Percentiles rank a stretch among this genome's conserved stretches.
phyloP scores from a whole-genome alignment of 2,888 invertebrate genomes.

The Ramazzottius varieornatus region DNA sequence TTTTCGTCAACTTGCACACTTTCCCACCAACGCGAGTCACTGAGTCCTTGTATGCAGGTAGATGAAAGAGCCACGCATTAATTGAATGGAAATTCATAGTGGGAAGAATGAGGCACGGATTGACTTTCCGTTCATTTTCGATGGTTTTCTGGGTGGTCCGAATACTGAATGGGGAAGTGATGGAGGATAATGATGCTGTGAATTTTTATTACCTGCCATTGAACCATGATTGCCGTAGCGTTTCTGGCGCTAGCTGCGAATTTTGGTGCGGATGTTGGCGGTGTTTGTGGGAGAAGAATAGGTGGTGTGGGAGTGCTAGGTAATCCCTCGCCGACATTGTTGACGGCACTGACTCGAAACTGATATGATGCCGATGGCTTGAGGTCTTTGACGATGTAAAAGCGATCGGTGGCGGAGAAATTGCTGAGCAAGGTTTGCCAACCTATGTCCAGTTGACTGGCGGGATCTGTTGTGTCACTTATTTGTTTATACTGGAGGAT shows the following conservation, averaged over 20 bases:
- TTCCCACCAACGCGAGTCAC: too few species aligned
- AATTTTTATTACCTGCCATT: slow-evolving; percentile 42
- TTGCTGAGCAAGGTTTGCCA: slow-evolving; percentile 3
- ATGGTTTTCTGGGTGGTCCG: too few species aligned
- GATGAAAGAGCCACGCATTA: too few species aligned
- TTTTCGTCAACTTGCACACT: too few species aligned
- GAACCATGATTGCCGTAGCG: slow-evolving; percentile 76
- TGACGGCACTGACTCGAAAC: slow-evolving; percentile 84
- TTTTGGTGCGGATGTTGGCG: slow-evolving; percentile 8
- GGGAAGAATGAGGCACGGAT: too few species aligned
- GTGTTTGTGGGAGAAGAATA: slow-evolving; percentile 62
- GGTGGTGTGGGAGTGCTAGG: slow-evolving; percentile 55
- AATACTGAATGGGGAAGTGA: too few species aligned
- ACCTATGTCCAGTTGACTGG: neutral
- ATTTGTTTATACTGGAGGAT: slow-evolving; percentile 38
- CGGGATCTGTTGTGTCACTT: neutral
- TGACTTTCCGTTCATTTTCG: too few species aligned
- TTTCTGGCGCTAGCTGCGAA: neutral
- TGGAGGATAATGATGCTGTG: too few species aligned
- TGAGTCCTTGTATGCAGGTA: too few species aligned
- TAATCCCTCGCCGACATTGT: slow-evolving; percentile 77
- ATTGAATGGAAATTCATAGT: too few species aligned
- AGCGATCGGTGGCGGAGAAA: slow-evolving; percentile 40
- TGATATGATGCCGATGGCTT: slow-evolving; percentile 73
- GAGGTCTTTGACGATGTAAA: slow-evolving; percentile 50